These are phyloP conservation scores for Ormyrus rosae DNA, from an alignment of 2,888 invertebrate species.

Conservation along the genomic window DNA sequence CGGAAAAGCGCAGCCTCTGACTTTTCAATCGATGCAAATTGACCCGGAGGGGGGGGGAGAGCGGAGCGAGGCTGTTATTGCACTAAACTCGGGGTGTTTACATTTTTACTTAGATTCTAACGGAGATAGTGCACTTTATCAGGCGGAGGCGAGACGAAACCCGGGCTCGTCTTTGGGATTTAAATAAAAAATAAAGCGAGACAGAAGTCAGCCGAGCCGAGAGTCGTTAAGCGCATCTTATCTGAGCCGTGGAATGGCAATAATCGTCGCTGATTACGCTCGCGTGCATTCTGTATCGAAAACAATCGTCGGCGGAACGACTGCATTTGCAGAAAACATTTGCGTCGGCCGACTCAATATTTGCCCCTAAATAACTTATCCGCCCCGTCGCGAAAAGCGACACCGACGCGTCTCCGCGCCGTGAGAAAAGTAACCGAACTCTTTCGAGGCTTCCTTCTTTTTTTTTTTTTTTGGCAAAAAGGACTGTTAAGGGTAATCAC, in stretches of 20 bases:
- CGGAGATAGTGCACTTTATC: background rate
- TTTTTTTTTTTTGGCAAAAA: background rate
- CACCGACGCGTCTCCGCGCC: too few relatives aligned
- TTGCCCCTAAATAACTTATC: background rate
- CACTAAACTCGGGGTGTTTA: too few relatives aligned
- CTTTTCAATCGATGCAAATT: too few relatives aligned
- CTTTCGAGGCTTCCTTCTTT: too few relatives aligned
- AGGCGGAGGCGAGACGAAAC: slow-evolving; percentile 25
- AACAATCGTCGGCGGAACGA: slow-evolving; percentile 22
- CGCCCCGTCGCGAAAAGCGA: too few relatives aligned
- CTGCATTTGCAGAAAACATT: background rate
- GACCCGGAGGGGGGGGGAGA: too few relatives aligned
- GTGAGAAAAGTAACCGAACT: too few relatives aligned
- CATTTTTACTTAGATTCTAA: too few relatives aligned
- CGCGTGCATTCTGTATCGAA: background rate
- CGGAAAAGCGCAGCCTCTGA: background rate
- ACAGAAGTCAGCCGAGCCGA: slow-evolving; percentile 58
- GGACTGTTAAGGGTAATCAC: slow-evolving; percentile 22
- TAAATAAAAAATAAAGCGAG: slow-evolving; percentile 39
- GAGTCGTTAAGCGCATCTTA: slow-evolving; percentile 48
- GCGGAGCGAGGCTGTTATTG: too few relatives aligned
- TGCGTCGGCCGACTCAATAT: slow-evolving; percentile 2
- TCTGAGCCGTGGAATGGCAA: slow-evolving; percentile 62
- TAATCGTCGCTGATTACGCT: slow-evolving; percentile 57
- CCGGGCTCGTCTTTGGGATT: slow-evolving; percentile 9